phyloP scores from a whole-genome alignment of 2,888 invertebrate genomes.

The Pheosia gnoma region DNA sequence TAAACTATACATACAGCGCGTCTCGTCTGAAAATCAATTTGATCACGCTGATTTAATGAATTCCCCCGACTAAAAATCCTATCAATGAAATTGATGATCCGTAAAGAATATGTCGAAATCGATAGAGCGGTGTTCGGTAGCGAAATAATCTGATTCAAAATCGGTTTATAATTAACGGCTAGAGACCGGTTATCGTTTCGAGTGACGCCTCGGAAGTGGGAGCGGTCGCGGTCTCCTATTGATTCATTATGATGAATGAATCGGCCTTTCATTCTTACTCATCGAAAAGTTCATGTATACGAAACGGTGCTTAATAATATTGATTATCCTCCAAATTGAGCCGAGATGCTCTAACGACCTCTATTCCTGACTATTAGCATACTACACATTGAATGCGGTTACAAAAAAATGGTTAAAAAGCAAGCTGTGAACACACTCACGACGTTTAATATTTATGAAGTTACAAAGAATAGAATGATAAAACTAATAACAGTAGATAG shows the following conservation, averaged over 20 bases:
- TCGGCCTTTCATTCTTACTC: slow-evolving; percentile 68
- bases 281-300: slow-evolving; percentile 56
- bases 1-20: slow-evolving; percentile 25
- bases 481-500: slow-evolving; percentile 38
- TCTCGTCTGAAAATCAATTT: slow-evolving; percentile 55
- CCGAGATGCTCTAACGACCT: slow-evolving; percentile 57
- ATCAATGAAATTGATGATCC: slow-evolving; percentile 71
- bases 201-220: slow-evolving; percentile 68
- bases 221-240: slow-evolving; percentile 59
- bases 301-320: slow-evolving; percentile 63
- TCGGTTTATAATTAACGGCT: slow-evolving; percentile 76
- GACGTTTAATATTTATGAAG: slow-evolving; percentile 33
- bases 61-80: slow-evolving; percentile 61
- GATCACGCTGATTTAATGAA: slow-evolving; percentile 60
- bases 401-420: slow-evolving; percentile 38
- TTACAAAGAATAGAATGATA: slow-evolving; percentile 27
- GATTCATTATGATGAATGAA: slow-evolving; percentile 80
- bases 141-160: slow-evolving; percentile 76
- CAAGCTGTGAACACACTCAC: slow-evolving; percentile 22
- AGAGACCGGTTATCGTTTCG: slow-evolving; percentile 64
- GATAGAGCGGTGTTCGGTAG: slow-evolving; percentile 69
- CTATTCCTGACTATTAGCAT: slow-evolving; percentile 48
- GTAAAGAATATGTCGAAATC: slow-evolving; percentile 63
- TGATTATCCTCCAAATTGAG: slow-evolving; percentile 63
- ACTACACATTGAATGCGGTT: slow-evolving; percentile 34